Evolutionary conservation across 2,888 invertebrate genomes (phyloP), one percentile per base, ranked within the genome.

Genomic region (Noctua janthina): DNA sequence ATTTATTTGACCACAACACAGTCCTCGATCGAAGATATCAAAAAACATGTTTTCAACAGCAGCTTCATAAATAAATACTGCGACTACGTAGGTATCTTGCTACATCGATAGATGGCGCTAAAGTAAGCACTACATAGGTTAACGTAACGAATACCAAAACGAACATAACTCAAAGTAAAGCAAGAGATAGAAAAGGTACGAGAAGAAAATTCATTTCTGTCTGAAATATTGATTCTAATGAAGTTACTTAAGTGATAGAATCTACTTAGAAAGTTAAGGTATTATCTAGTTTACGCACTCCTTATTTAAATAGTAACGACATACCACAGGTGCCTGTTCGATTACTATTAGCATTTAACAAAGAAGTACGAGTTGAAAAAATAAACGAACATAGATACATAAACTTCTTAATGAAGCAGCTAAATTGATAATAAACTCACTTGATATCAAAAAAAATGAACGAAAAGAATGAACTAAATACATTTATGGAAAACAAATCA

Each of bases 31-130:
- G 17, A 46, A 49, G 2, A 76, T 20, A 59, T n/a, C 20, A 49
- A 69, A 29, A 20, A 49, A 39, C 23, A 56, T 35, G 23, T 49
- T 67, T 39, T 46, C 29, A 59, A 59, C 54, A 39, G 20, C 15
- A n/a, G 20, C 20, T 66, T 15, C 46, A 11, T 35, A 43, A 11
- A 13, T 17, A 1, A 15, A 23, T 15, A 59, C 15, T 29, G 0
- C 17, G 35, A 59, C 15, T 29, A 0, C 17, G 51, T 51, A 2
- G n/a, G 20, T 64, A 35, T 59, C n/a, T 20, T 72, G 39, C n/a
- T 15, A 43, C 13, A 46, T n/a, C 62, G 39, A 51, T 49, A 83
- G 83, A 83, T 83, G 86, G 83, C 82, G 74, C 39, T 49, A 62
- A 54, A 69, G 0, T 46, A 20, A 78, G 20, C 3, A 17, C 13